A percentile compares a stretch with the other conserved stretches of the same genome.
Conservation (phyloP, 1,140 invertebrate genomes). For the Asobara japonica region DNA sequence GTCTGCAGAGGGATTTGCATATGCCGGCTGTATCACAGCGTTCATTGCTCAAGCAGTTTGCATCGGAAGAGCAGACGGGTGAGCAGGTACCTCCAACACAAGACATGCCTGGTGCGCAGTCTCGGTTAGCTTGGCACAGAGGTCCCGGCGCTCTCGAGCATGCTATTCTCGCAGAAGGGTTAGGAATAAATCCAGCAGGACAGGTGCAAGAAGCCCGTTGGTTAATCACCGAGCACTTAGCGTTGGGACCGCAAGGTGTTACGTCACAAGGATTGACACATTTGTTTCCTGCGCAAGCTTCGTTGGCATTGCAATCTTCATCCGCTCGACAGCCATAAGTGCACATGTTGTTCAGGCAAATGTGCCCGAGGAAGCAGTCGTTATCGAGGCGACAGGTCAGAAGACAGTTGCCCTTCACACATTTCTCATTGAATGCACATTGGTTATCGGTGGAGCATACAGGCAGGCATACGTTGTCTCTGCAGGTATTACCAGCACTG, state of each 20-base stretch:
- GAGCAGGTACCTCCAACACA: conserved; percentile 79
- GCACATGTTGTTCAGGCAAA: conserved; percentile 86
- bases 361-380: conserved; percentile 90
- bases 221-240: conserved; percentile 81
- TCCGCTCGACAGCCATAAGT: conserved; percentile 86
- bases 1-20: conserved; percentile 78
- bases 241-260: conserved; percentile 85
- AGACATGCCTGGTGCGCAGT: conserved; percentile 75
- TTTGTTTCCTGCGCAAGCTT: conserved; percentile 81
- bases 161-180: conserved; percentile 83
- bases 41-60: conserved; percentile 83
- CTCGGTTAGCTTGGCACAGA: conserved; percentile 77
- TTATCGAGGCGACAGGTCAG: conserved; percentile 89
- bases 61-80: conserved; percentile 78
- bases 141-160: conserved; percentile 80
- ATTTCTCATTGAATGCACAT: conserved; percentile 92
- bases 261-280: conserved; percentile 82
- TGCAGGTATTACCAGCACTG: conserved; percentile 74
- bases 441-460: conserved; percentile 80
- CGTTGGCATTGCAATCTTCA: conserved; percentile 85
- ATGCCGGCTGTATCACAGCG: conserved; percentile 72
- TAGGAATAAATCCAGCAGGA: conserved; percentile 79
- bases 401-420: conserved; percentile 81
- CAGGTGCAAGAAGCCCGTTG: conserved; percentile 86
- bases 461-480: conserved; percentile 81